Evolutionary conservation across 2,797 vertebrate genomes (phyloP), one percentile per base, ranked within the genome.

Genomic region (Phoxinus dragarum): DNA sequence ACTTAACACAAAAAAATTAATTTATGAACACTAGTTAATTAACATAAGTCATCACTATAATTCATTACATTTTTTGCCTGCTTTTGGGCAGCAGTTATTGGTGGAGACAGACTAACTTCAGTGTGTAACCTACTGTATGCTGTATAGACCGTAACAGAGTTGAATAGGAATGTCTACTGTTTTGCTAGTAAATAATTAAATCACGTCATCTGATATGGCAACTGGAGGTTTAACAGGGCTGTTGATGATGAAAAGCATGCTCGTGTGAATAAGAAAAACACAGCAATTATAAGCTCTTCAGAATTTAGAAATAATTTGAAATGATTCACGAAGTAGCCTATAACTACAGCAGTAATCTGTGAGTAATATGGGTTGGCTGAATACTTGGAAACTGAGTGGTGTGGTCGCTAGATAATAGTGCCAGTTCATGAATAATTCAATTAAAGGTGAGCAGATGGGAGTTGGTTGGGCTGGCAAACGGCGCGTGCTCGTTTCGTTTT

Each of bases 141-240:
- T 27, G 69, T 56, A 23, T 47, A 61, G 34, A 67, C 16, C 4
- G 4, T 40, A 4, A 56, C 49, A 9, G 4, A 23, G n/a, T 34
- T 61, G 11, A 79, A 44, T 9, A 66, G 64, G 17, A 80, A 84
- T 84, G 34, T 14, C 44, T 23, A 31, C 16, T 84, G 56, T 31
- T 84, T 76, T 76, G 61, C 21, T 68, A 23, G 14, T 67, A 66
- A 84, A 76, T 76, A 67, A 76, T 76, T 68, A 4, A 84, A 76
- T 40, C 2, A 3, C 54, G 59, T 54, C 47, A 76, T 34, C 19
- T 75, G 82, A 76, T 84, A 67, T 67, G 72, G 72, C 34, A 54
- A 40, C 34, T 38, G 16, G 10, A 14, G 61, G 19, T 31, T 66
- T 67, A 66, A 47, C n/a, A 66, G 38, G 16, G 16, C 56, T 61